phyloP scores from a whole-genome alignment of 2,888 invertebrate genomes.

The Deilephila elpenor region DNA sequence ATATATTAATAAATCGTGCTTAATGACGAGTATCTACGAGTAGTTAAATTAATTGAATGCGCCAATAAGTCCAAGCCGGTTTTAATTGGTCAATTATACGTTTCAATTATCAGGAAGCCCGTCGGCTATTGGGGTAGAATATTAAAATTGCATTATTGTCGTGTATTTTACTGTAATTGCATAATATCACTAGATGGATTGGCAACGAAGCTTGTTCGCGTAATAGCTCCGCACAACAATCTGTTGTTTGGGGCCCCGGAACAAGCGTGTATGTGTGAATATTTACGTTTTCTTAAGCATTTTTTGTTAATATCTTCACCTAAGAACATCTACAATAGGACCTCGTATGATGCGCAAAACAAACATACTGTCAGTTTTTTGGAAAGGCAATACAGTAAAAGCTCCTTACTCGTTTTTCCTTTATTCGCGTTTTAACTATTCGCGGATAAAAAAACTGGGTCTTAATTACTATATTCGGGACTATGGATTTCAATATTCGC shows the following conservation, averaged over 20 bases:
- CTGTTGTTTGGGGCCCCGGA: conserved; percentile 4
- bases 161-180: conserved; percentile 13
- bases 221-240: conserved; percentile 23
- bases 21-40: neutral
- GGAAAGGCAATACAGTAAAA: no score
- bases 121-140: neutral
- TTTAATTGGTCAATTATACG: neutral
- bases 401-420: no score
- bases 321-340: no score
- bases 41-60: neutral
- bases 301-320: no score
- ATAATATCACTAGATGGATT: conserved; percentile 21
- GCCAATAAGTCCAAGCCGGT: neutral
- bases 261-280: neutral
- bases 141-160: conserved; percentile 14
- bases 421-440: no score
- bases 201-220: conserved; percentile 20
- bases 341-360: no score
- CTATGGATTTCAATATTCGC: no score
- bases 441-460: no score
- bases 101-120: conserved; percentile 5
- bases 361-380: no score
- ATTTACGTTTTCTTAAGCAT: conserved; percentile 30
- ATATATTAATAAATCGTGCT: no score
- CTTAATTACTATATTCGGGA: no score